A percentile compares a stretch with the other conserved stretches of the same genome.
phyloP scores from a whole-genome alignment of 1,140 invertebrate genomes.

The Pinna nobilis region DNA sequence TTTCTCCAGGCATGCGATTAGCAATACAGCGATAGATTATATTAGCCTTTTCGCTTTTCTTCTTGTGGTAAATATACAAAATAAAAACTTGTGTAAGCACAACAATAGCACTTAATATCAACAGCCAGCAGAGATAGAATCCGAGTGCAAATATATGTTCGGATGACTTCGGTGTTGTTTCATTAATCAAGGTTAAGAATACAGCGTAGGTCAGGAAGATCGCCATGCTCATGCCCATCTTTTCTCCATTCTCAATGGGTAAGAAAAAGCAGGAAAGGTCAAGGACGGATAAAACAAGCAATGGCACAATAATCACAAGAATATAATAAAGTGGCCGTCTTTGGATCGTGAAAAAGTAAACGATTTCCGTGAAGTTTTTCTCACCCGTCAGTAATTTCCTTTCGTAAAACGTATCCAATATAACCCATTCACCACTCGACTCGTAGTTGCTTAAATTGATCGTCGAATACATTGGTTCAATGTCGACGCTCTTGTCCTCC shows the following conservation, averaged over 20 bases:
- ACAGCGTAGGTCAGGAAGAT: constrained; percentile 44
- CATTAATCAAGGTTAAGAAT: constrained; percentile 41
- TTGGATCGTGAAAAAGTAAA: constrained; percentile 13
- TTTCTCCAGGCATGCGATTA: too few species aligned
- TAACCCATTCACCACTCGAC: constrained; percentile 17
- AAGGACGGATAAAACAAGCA: constrained; percentile 32
- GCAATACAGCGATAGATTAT: too few species aligned
- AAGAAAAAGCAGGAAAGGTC: constrained; percentile 35
- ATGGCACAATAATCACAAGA: constrained; percentile 32
- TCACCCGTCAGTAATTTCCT: neutral
- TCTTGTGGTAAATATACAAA: neutral
- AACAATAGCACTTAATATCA: constrained; percentile 21
- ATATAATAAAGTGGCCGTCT: constrained; percentile 24
- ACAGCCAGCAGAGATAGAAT: constrained; percentile 30
- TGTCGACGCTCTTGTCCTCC: neutral
- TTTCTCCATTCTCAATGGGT: constrained; percentile 46
- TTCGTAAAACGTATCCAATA: neutral
- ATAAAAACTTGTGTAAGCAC: constrained; percentile 20
- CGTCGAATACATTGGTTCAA: neutral
- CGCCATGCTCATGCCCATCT: constrained; percentile 35
- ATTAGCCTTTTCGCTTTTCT: neutral
- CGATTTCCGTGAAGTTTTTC: neutral
- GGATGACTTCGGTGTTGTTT: constrained; percentile 36
- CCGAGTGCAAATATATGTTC: constrained; percentile 17
- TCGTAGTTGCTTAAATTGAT: neutral